These are phyloP conservation scores for Chrysodeixis includens DNA, from an alignment of 2,888 invertebrate genomes.

Conservation along the genomic window DNA sequence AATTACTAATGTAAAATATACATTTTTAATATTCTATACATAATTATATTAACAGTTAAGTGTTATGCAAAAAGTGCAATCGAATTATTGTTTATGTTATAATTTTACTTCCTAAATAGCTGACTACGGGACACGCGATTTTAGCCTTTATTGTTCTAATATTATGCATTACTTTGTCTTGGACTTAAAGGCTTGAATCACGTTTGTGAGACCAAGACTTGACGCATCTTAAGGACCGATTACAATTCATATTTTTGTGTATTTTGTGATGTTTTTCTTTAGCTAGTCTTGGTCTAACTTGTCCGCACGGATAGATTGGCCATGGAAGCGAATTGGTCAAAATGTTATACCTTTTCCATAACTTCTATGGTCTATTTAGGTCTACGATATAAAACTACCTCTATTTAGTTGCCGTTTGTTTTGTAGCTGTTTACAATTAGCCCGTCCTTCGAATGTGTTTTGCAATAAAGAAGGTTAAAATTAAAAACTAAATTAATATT, in stretches of 20 bases:
- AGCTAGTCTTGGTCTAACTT: conserved; percentile 24
- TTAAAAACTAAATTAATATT: conserved; percentile 6
- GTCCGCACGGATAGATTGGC: conserved; percentile 59
- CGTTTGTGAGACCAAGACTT: conserved; percentile 34
- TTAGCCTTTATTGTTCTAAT: conserved; percentile 43
- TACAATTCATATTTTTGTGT: conserved; percentile 31
- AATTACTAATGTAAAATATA: conserved; percentile 77
- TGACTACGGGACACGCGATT: conserved; percentile 55
- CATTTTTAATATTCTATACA: conserved; percentile 77
- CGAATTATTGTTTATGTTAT: conserved; percentile 60
- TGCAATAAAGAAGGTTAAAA: conserved; percentile 51
- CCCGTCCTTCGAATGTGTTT: conserved; percentile 43
- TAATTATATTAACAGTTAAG: conserved; percentile 84
- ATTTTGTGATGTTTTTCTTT: conserved; percentile 14
- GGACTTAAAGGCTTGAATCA: conserved; percentile 56
- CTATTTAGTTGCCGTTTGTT: conserved; percentile 67
- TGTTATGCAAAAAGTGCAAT: conserved; percentile 87
- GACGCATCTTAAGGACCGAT: conserved; percentile 3
- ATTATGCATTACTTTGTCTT: conserved; percentile 43
- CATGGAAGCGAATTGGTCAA: conserved; percentile 76
- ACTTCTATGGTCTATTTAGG: conserved; percentile 62
- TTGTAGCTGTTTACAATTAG: conserved; percentile 69
- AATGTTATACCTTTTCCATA: conserved; percentile 54
- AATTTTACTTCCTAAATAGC: conserved; percentile 62
- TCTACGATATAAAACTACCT: conserved; percentile 70